Evolutionary conservation across 2,888 invertebrate species (phyloP), one percentile per base, ranked within the genome.

Genomic region (Limnephilus auricula): DNA sequence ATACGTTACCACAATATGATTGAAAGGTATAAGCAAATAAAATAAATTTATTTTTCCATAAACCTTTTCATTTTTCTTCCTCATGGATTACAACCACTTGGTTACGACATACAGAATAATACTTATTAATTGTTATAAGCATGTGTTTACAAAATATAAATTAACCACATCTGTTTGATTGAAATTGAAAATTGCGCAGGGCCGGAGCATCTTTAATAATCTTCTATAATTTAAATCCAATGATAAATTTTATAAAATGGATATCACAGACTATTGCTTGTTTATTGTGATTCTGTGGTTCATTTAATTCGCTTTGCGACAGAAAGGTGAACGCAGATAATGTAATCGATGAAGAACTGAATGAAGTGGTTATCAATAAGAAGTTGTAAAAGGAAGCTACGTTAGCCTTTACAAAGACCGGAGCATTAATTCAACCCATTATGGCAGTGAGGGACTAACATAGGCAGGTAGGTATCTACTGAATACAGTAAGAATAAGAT

Each of bases 141-240:
- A 37, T 37, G 25, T 82, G 18, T 82, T 82, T 82, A 34, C 82
- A 37, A 32, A 31, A 12, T 25, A 37, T 82, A 82, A 82, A 82
- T 34, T 25, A 82, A 82, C 34, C 34, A 82, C 82, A 82, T 12
- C 32, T 82, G 82, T 82, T 82, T 15, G 34, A 82, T 82, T 82
- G 34, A 82, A 82, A 82, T 34, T 37, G 34, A 34, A 82, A 25
- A 65, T 65, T 4, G 65, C 9, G 65, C 25, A 65, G 65, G 65
- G 0, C 25, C 25, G 65, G 65, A 65, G 65, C 9, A 6, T 6
- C 65, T n/a, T 65, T 65, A 25, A n/a, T 25, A 65, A 65, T 5
- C 4, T 12, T 12, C 0, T 40, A 40, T 40, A 37, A 9, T 37
- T 37, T 37, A 37, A 37, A 37, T 37, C 4, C 18, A 25, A 18